Base-by-base conservation (phyloP, 2,797 vertebrate genomes). In the Arremon aurantiirostris region DNA sequence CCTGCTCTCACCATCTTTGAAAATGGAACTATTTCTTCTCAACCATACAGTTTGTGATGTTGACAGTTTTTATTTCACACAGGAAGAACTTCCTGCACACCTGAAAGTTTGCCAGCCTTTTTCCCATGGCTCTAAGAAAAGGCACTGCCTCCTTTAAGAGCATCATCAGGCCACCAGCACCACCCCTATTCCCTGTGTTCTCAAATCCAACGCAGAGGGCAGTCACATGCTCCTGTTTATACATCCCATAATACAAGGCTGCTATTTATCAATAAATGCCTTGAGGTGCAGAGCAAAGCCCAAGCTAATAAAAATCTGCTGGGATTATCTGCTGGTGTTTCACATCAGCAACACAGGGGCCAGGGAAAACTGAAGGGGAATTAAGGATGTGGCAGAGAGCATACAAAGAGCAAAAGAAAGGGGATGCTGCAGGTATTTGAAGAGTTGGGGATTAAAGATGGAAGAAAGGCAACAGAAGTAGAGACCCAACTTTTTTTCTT, bases 201-300 rank as follows among this genome's bases (percentile, higher is more conserved):
- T 82, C 82, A 89, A 66, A 89, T 66, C 64, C 71, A 94, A 56
- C 4, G 7, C 56, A 82, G 69, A 86, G 53, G 28, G 34, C 76
- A 82, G 79, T 96, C 96, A 93, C 89, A 64, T 77, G 94, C 37
- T 85, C 44, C 71, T 73, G 34, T 87, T 94, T 42, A 91, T 70
- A 80, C 64, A 94, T 91, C 89, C 82, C 79, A 75, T 96, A 92
- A 94, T 78, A 95, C 84, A 96, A 93, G 64, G 87, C 57, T 16
- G 6, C 69, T 85, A 87, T 96, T 95, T 93, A 94, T 96, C 94
- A 92, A 93, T 92, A 94, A 94, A 89, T 77, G 87, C 93, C 91
- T 89, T 80, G 93, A 91, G 89, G 82, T 61, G 57, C 53, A 93
- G 28, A 59, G 78, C 65, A 82, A 90, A 90, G 34, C 68, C 68